Base-by-base conservation (phyloP, 2,797 vertebrate genomes). In the Thunnus albacares region DNA sequence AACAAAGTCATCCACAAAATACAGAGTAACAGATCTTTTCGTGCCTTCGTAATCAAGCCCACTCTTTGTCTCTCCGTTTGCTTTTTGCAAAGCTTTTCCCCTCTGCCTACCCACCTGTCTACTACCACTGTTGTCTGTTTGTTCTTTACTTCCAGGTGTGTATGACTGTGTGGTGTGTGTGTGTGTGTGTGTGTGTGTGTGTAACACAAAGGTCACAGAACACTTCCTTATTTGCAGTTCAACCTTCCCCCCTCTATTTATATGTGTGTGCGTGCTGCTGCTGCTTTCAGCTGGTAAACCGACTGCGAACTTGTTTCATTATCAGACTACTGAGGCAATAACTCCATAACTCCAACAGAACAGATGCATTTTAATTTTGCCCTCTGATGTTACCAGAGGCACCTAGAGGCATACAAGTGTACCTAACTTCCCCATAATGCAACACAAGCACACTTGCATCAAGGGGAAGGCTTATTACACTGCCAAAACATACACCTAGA, bases 181-280 rank as follows among this genome's bases (percentile, higher is more conserved):
- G 62, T 65, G 24, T 79, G 64, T 33, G 56, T 61, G 49, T 35
- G 22, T 64, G 53, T 60, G 51, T 49, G 26, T 57, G 57, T 64
- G 45, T 5, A 60, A 83, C 64, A 77, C 72, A 90, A 92, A 94
- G 94, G 94, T 94, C 90, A 83, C 30, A 74, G 60, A 85, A 9
- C 84, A 94, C 93, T 96, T 96, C 95, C 95, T 95, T 88, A 93
- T 96, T 95, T 83, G 82, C 49, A 70, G n/a, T 70, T 69, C 41
- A 66, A 69, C 78, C 82, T 73, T 61, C 85, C 87, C 74, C 86
- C 70, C 72, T 70, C 72, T 81, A 3, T 53, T 24, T 30, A 22
- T 28, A 0, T 59, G 0, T 55, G 5, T 47, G 38, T 41, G 47
- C 45, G 60, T 62, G 26, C 45, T 63, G 45, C 71, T 52, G 26